phyloP scores from a whole-genome alignment of 2,113 vertebrate genomes.

The Onychostruthus taczanowskii region DNA sequence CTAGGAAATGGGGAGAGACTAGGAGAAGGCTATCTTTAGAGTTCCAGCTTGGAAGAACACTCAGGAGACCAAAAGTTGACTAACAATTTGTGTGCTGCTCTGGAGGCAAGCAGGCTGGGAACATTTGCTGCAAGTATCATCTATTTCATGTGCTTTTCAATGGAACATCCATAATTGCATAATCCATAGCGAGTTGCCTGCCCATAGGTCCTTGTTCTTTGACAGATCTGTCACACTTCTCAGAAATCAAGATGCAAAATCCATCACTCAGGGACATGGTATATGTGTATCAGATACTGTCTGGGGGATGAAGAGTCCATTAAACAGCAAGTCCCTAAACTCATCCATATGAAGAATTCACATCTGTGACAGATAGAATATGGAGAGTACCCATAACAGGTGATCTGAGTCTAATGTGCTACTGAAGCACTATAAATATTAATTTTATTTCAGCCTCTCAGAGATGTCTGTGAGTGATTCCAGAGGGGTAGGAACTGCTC shows the following conservation, averaged over 20 bases:
- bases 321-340: constrained; percentile 10
- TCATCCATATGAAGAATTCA: constrained; percentile 3
- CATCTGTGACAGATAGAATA: constrained; percentile 37
- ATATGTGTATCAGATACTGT: constrained; percentile 28
- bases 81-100: background rate
- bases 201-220: constrained; percentile 35
- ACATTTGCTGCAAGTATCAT: background rate
- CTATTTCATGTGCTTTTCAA: background rate
- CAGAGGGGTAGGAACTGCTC: background rate
- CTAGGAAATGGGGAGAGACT: background rate
- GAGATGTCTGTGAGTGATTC: background rate
- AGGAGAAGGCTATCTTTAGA: background rate
- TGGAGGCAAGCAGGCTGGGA: background rate
- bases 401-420: background rate
- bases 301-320: background rate
- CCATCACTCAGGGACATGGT: constrained; percentile 42
- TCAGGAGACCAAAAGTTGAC: background rate
- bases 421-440: constrained; percentile 11
- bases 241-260: constrained; percentile 62
- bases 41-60: background rate
- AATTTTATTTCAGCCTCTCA: background rate
- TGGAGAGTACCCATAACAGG: background rate
- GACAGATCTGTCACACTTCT: constrained; percentile 58
- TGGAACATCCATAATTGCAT: background rate
- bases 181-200: constrained; percentile 9